These are phyloP conservation scores for Heliothis peltigera DNA, from an alignment of 2,888 invertebrate species.

Conservation along the genomic window DNA sequence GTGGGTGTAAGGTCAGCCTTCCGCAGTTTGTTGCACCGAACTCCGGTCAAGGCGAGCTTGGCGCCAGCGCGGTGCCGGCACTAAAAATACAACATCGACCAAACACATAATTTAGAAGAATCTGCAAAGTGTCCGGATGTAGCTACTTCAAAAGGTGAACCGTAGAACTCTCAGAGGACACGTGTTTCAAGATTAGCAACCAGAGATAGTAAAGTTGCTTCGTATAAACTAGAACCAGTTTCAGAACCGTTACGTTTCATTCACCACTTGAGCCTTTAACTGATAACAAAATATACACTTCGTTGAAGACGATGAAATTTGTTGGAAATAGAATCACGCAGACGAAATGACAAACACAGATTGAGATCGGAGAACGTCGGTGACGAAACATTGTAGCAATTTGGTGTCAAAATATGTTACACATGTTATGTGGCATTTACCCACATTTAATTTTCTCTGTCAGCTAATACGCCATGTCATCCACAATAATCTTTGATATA, in stretches of 20 bases:
- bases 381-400: conserved; percentile 62
- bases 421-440: conserved; percentile 57
- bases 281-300: conserved; percentile 40
- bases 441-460: conserved; percentile 60
- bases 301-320: conserved; percentile 19
- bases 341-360: conserved; percentile 54
- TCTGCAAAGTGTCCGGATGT: conserved; percentile 69
- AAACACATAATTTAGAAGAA: conserved; percentile 71
- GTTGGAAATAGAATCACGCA: conserved; percentile 41
- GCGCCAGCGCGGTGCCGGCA: conserved; percentile 75
- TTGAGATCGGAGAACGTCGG: conserved; percentile 40
- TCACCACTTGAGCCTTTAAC: conserved; percentile 36
- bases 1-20: conserved; percentile 74
- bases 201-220: conserved; percentile 18
- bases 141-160: conserved; percentile 61
- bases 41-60: conserved; percentile 83
- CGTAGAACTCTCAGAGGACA: conserved; percentile 46
- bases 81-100: conserved; percentile 77
- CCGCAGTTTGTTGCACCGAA: conserved; percentile 74
- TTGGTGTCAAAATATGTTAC: conserved; percentile 61
- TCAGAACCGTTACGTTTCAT: conserved; percentile 47
- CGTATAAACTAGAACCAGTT: conserved; percentile 36
- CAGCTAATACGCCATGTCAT: conserved; percentile 56
- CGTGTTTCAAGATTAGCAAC: conserved; percentile 48
- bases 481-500: conserved; percentile 47